Conservation (phyloP, 2,797 vertebrate genomes). For the Basileuterus tristriatus region DNA sequence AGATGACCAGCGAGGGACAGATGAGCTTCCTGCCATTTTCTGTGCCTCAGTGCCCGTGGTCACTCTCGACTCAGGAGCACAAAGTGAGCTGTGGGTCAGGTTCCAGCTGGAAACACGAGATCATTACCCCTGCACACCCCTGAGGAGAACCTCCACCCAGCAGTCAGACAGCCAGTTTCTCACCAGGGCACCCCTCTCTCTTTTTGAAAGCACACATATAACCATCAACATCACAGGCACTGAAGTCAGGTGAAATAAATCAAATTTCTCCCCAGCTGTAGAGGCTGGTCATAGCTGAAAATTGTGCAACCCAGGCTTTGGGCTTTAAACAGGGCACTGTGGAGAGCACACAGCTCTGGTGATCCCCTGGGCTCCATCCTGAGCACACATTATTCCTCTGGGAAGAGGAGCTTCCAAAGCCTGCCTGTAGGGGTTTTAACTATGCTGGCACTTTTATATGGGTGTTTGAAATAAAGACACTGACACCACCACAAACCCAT, state of each 20-base stretch:
- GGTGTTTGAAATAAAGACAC: not conserved
- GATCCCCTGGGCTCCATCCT: not conserved
- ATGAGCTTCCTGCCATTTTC: not conserved
- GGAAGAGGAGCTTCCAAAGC: not conserved
- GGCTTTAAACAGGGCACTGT: not conserved
- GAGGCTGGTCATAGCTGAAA: not conserved
- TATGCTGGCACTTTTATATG: not conserved
- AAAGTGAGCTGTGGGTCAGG: not conserved
- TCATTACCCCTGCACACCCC: not conserved
- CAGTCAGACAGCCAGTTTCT: not conserved
- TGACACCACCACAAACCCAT: not conserved
- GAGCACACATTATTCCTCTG: fast-evolving
- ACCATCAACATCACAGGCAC: not conserved
- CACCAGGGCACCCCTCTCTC: fast-evolving
- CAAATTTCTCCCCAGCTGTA: not conserved
- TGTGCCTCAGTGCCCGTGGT: not conserved
- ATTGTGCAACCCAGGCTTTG: not conserved
- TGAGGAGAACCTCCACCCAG: not conserved
- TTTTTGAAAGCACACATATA: not conserved
- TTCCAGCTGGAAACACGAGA: not conserved
- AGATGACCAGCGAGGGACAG: not conserved
- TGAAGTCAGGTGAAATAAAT: not conserved
- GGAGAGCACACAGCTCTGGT: not conserved
- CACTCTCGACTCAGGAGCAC: not conserved
- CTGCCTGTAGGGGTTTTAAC: not conserved